Evolutionary conservation across 2,797 vertebrate genomes (phyloP), one percentile per base, ranked within the genome.

Genomic region (Siniperca obscura): DNA sequence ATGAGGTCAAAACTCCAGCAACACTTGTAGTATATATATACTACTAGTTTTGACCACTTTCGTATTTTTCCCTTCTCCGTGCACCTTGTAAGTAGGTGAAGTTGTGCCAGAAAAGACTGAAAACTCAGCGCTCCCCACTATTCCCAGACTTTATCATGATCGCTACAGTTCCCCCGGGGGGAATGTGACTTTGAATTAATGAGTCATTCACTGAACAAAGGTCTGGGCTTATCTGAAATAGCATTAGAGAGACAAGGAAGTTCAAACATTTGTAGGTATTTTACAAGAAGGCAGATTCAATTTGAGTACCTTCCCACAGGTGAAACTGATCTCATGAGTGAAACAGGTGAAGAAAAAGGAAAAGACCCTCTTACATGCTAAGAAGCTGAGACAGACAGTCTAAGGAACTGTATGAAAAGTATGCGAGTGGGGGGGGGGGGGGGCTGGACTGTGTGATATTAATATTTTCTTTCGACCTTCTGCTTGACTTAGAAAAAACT

Each of bases 161-260:
- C 69, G 62, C 21, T 65, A 66, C 38, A 36, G 55, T 69, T 22
- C 10, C 62, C 69, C 56, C 38, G 44, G 38, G 84, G 68, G 56
- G 50, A 80, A 71, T 80, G 76, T 84, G 81, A 87, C 85, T 90
- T 82, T 90, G 86, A 90, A 90, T 87, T 78, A 89, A 90, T 81
- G 74, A 88, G 76, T 85, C 44, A 74, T 81, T 86, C 34, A 19
- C 38, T 5, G 57, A 81, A 44, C 34, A 76, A 70, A 81, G 64
- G 62, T 69, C 52, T 77, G 52, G 8, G 8, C 64, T 73, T 40
- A 75, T 88, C 19, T 82, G 42, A 84, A 73, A 57, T 14, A 42
- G 70, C 1, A 0, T 55, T 25, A 34, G 62, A 65, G 61, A 65
- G 52, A 65, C 30, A 68, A 17, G 57, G 34, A 30, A 40, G 5